Conservation (phyloP, 2,888 invertebrate genomes). For the Ophioninae sp. region DNA sequence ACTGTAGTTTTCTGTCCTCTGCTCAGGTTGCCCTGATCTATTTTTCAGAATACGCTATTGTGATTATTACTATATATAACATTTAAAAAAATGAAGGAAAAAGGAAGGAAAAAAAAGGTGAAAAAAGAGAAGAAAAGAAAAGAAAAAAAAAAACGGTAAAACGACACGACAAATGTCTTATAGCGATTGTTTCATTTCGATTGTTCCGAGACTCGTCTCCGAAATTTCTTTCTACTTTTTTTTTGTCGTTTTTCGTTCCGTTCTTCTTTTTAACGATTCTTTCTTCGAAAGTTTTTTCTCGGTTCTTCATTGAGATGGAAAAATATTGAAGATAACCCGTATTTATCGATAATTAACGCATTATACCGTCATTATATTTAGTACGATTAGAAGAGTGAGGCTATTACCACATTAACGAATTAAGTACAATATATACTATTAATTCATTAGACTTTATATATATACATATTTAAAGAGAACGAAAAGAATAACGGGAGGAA, state of each 20-base stretch:
- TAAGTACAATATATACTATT: conserved; percentile 80
- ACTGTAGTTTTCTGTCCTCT: conserved; percentile 73
- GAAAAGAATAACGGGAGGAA: conserved; percentile 62
- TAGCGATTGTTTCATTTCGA: conserved; percentile 74
- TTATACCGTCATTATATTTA: conserved; percentile 80
- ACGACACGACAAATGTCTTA: conserved; percentile 56
- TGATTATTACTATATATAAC: conserved; percentile 80
- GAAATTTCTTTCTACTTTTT: conserved; percentile 5
- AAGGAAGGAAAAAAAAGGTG: conserved; percentile 46
- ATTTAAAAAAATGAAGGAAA: conserved; percentile 60
- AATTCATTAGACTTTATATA: conserved; percentile 80
- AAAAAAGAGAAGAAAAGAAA: conserved; percentile 45
- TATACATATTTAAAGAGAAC: conserved; percentile 73
- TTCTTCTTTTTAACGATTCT: neutral
- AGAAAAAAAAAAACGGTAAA: conserved; percentile 48
- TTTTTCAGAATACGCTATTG: conserved; percentile 81
- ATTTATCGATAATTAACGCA: conserved; percentile 78
- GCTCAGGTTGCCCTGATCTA: conserved; percentile 79
- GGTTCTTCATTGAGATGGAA: neutral
- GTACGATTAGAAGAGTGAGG: conserved; percentile 80
- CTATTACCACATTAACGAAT: conserved; percentile 81
- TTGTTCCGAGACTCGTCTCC: conserved; percentile 75
- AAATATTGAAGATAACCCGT: conserved; percentile 75
- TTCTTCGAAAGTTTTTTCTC: too few relatives aligned
- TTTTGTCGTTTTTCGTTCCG: neutral